Percentiles rank a stretch among this genome's conserved stretches.
These are phyloP conservation scores for Xylota segnis DNA, from an alignment of 2,888 invertebrate species.

Conservation along the genomic window DNA sequence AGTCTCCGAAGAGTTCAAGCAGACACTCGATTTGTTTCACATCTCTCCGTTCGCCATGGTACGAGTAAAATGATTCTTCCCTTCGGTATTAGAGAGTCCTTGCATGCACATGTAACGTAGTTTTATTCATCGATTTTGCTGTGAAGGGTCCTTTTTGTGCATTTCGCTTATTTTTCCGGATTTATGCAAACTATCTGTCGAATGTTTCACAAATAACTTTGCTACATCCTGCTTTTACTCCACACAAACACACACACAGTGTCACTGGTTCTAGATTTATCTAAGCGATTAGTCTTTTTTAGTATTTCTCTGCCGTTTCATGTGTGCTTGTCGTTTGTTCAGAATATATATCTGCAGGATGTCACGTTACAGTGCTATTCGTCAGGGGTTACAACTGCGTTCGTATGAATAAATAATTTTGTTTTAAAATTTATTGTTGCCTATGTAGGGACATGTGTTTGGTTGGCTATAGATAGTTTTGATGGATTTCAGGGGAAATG, in stretches of 20 bases:
- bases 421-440: constrained; percentile 37
- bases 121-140: constrained; percentile 46
- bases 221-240: constrained; percentile 43
- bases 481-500: constrained; percentile 33
- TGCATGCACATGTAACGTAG: constrained; percentile 29
- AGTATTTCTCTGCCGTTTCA: constrained; percentile 9
- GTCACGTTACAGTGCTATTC: constrained; percentile 37
- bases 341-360: constrained; percentile 21
- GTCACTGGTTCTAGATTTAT: constrained; percentile 39
- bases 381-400: constrained; percentile 24
- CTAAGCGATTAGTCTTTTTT: constrained; percentile 54
- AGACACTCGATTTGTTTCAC: constrained; percentile 5
- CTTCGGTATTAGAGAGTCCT: constrained; percentile 4
- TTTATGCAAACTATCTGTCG: constrained; percentile 70
- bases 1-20: constrained; percentile 26
- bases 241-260: constrained; percentile 1
- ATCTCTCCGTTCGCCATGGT: constrained; percentile 8
- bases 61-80: background rate
- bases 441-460: background rate
- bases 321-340: constrained; percentile 7
- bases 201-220: constrained; percentile 67
- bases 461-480: constrained; percentile 11
- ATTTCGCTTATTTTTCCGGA: constrained; percentile 17
- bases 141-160: constrained; percentile 23
- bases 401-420: constrained; percentile 61